phyloP scores from a whole-genome alignment of 2,888 invertebrate species.

The Dichetophora obliterata region DNA sequence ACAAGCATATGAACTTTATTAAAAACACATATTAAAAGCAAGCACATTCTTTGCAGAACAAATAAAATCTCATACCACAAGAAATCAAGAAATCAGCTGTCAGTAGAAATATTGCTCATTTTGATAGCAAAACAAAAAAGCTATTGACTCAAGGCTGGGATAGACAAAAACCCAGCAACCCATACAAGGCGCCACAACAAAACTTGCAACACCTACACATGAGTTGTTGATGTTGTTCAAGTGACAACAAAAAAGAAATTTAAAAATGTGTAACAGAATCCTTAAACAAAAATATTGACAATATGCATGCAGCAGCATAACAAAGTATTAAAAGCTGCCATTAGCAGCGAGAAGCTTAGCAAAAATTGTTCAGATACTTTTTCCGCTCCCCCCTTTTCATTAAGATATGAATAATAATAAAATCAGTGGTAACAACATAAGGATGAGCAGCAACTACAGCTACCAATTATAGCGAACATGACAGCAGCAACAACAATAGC shows the following conservation, averaged over 20 bases:
- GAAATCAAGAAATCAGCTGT: constrained; percentile 13
- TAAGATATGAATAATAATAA: too few species aligned
- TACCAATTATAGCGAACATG: neutral
- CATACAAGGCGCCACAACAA: neutral
- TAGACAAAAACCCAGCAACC: neutral
- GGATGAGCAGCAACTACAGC: neutral
- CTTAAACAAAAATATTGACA: neutral
- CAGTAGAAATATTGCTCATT: constrained; percentile 20
- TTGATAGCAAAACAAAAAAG: constrained; percentile 19
- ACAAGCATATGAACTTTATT: neutral
- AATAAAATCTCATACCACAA: neutral
- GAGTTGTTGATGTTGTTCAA: neutral
- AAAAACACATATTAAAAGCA: neutral
- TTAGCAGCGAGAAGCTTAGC: neutral
- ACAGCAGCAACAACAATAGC: constrained; percentile 24
- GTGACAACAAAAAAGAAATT: neutral
- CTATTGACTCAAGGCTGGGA: neutral
- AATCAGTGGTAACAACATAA: too few species aligned
- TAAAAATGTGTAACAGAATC: neutral
- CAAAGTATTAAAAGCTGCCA: neutral
- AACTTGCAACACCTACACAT: neutral
- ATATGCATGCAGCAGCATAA: neutral
- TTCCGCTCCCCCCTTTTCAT: too few species aligned
- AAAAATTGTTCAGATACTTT: too few species aligned
- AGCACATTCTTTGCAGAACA: neutral